Evolutionary conservation across 2,113 vertebrate genomes (phyloP).

Genomic region (Anguilla rostrata): DNA sequence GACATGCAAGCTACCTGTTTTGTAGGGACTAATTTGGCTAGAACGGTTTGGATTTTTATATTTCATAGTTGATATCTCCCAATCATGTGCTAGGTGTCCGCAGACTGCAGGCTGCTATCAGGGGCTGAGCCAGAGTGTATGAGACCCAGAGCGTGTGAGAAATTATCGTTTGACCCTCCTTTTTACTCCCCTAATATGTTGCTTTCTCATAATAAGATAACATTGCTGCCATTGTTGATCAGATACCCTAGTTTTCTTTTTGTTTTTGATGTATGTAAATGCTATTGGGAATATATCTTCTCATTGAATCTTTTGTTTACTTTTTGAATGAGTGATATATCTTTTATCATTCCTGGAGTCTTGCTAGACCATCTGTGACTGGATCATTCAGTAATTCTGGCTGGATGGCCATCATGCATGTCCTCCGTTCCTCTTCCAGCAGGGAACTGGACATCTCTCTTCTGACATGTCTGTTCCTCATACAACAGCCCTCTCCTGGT

Average conservation of each 20-base stretch:
- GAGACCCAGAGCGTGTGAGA: too few species aligned
- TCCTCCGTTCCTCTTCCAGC: neutral
- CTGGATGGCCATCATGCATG: neutral
- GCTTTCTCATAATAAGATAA: neutral
- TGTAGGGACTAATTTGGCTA: neutral
- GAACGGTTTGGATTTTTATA: neutral
- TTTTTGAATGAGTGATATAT: neutral
- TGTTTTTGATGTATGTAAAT: neutral
- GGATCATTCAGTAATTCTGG: neutral
- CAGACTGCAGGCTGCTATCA: neutral
- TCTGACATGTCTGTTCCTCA: neutral
- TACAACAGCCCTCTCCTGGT: neutral
- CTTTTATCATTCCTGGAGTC: neutral
- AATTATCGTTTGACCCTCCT: too few species aligned
- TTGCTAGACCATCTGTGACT: neutral
- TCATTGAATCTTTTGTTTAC: neutral
- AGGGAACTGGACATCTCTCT: slow-evolving; percentile 29
- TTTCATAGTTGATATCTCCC: neutral
- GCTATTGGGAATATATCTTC: neutral
- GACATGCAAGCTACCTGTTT: neutral
- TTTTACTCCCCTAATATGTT: too few species aligned
- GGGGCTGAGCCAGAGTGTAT: too few species aligned
- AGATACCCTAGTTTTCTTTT: neutral
- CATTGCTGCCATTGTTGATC: neutral
- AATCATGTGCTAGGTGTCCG: neutral